phyloP scores from a whole-genome alignment of 2,113 vertebrate species.

The Cettia cetti region DNA sequence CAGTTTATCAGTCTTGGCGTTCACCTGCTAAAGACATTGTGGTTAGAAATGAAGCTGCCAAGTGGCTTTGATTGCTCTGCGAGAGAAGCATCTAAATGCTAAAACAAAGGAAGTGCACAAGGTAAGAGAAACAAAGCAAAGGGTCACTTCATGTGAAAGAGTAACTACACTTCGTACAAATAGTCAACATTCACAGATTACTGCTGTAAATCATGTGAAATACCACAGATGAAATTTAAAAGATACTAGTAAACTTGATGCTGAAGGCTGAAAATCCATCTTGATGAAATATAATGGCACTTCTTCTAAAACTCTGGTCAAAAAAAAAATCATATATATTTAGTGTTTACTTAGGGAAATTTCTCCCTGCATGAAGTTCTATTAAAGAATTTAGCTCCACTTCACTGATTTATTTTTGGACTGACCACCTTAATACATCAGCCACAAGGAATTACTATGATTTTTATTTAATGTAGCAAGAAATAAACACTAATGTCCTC shows the following conservation, averaged over 20 bases:
- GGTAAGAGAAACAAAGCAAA: accelerated
- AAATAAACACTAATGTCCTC: background rate
- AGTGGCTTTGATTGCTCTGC: background rate
- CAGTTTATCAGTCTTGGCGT: background rate
- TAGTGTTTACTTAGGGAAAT: background rate
- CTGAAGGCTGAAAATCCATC: background rate
- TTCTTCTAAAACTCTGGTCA: background rate
- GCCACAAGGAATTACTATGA: background rate
- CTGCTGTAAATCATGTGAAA: background rate
- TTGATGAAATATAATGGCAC: background rate
- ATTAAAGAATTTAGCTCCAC: background rate
- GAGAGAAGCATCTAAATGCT: background rate
- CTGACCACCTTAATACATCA: background rate
- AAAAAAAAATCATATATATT: background rate
- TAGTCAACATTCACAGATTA: background rate
- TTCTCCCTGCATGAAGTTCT: background rate
- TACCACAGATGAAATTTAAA: background rate
- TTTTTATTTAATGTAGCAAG: background rate
- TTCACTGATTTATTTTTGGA: background rate
- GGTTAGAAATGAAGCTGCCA: background rate
- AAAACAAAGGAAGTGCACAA: accelerated
- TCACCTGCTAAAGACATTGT: background rate
- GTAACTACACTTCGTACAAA: background rate
- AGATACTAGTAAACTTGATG: background rate
- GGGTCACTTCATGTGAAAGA: background rate